Conservation (phyloP, 1,140 invertebrate species). For the Anadara kagoshimensis region DNA sequence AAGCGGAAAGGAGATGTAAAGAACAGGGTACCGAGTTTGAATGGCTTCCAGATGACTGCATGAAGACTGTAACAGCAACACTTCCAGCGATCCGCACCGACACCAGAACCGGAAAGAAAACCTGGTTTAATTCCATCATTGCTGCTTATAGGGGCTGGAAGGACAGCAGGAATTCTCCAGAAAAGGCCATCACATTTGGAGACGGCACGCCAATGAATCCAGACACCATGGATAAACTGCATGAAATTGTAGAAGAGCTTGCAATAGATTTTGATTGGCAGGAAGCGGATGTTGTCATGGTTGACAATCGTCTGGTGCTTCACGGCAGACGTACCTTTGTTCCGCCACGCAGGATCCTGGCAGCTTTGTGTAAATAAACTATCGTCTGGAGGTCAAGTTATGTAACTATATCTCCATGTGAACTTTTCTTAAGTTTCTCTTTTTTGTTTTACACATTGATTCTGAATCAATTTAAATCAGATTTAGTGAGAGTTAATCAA, state of each 20-base stretch:
- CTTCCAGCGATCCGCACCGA: slow-evolving; percentile 56
- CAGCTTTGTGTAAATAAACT: slow-evolving; percentile 55
- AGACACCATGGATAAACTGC: slow-evolving; percentile 48
- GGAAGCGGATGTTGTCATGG: slow-evolving; percentile 58
- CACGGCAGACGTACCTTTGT: slow-evolving; percentile 58
- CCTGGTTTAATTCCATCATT: slow-evolving; percentile 68
- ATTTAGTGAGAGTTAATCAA: too few relatives aligned
- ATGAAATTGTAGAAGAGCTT: slow-evolving; percentile 50
- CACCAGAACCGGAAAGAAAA: slow-evolving; percentile 53
- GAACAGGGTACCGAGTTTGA: slow-evolving; percentile 52
- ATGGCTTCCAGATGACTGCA: slow-evolving; percentile 60
- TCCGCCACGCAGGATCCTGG: slow-evolving; percentile 61
- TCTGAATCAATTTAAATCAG: too few relatives aligned
- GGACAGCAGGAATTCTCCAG: slow-evolving; percentile 56
- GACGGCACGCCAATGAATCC: slow-evolving; percentile 46
- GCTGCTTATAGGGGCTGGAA: slow-evolving; percentile 61
- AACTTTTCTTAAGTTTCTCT: too few relatives aligned
- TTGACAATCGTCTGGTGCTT: slow-evolving; percentile 62
- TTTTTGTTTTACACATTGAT: too few relatives aligned
- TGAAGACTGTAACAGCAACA: slow-evolving; percentile 54
- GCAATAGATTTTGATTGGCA: slow-evolving; percentile 58
- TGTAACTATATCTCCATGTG: too few relatives aligned
- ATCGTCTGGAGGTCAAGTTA: background rate
- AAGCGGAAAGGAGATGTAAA: slow-evolving; percentile 51
- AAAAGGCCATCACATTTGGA: slow-evolving; percentile 56